Percentiles rank a stretch among this genome's conserved stretches.
Evolutionary conservation across 1,140 invertebrate genomes (phyloP).

Genomic region (Agrilus planipennis): DNA sequence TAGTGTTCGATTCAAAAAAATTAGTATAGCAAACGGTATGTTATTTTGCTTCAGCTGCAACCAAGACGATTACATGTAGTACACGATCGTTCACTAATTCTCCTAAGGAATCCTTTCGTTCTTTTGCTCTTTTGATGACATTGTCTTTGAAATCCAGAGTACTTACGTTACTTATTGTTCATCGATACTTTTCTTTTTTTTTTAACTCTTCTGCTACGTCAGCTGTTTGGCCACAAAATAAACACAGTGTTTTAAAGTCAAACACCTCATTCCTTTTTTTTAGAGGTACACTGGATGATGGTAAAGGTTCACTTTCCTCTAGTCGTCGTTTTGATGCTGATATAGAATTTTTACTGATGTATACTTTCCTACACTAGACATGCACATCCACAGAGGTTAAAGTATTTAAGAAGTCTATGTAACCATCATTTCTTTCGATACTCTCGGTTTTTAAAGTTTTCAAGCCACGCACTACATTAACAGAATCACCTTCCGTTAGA

Average conservation of each 20-base stretch:
- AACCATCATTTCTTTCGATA: constrained; percentile 29
- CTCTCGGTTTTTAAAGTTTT: constrained; percentile 31
- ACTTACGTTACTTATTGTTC: constrained; percentile 25
- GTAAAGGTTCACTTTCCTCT: constrained; percentile 19
- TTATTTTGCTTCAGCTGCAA: constrained; percentile 28
- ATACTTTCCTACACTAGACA: constrained; percentile 24
- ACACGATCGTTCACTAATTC: constrained; percentile 27
- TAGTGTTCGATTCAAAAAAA: constrained; percentile 22
- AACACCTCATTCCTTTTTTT: constrained; percentile 26
- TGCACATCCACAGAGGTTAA: constrained; percentile 30
- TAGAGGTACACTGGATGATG: constrained; percentile 23
- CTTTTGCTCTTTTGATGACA: constrained; percentile 27
- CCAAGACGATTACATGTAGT: constrained; percentile 26
- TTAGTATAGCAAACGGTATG: constrained; percentile 27
- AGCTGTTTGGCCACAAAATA: constrained; percentile 29
- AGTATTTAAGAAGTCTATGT: constrained; percentile 29
- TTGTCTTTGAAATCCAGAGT: constrained; percentile 29
- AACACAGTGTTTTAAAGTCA: constrained; percentile 26
- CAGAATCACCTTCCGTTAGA: constrained; percentile 26
- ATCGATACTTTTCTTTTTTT: constrained; percentile 21
- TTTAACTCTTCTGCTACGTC: constrained; percentile 17
- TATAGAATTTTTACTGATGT: constrained; percentile 26
- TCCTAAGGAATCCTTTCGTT: constrained; percentile 26
- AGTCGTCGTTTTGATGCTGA: constrained; percentile 22
- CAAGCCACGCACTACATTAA: constrained; percentile 26